Base-by-base conservation (phyloP, 2,797 vertebrate genomes). In the Meriones psammophilus region DNA sequence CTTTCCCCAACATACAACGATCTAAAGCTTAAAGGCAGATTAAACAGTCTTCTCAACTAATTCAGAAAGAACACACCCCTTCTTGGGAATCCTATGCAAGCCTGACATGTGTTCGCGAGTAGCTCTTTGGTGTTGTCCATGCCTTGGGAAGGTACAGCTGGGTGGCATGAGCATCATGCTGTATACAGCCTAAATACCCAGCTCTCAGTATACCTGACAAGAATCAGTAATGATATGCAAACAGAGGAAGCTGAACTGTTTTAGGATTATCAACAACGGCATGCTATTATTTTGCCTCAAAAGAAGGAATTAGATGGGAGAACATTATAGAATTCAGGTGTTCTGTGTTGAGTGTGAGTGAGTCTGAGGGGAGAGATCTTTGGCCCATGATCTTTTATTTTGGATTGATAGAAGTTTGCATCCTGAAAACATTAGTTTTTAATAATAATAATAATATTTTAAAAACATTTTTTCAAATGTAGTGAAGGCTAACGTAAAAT, bases 11-110 rank as follows among this genome's bases (percentile, higher is more conserved):
- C 74, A 60, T 5, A 17, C 18, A 58, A 17, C 4, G 12, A 42
- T 92, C 92, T 85, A 93, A 62, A 94, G 50, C 62, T 86, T 94
- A 50, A 84, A 78, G 26, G 77, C 64, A 77, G 5, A 17, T 28
- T 62, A 91, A 88, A 28, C 0, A 28, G 6, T 79, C 78, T 86
- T 92, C 24, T 30, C 3, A 39, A 74, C 66, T 86, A 56, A 33
- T 64, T 50, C 69, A 80, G 94, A 91, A 76, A 28, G 22, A 92
- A 30, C 5, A 24, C 62, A 42, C 71, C 10, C 28, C 39, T 33
- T 9, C 42, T 95, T 87, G 79, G 79, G 58, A 87, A 91, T 91
- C 62, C 33, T 46, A 0, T 74, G 12, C 17, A 68, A 83, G 86
- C 33, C n/a, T 28, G 73, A 36, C 0, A 2, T 77, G 18, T 56